Evolutionary conservation across 2,113 vertebrate species (phyloP), one percentile per base, ranked within the genome.

Genomic region (Setophaga coronata): DNA sequence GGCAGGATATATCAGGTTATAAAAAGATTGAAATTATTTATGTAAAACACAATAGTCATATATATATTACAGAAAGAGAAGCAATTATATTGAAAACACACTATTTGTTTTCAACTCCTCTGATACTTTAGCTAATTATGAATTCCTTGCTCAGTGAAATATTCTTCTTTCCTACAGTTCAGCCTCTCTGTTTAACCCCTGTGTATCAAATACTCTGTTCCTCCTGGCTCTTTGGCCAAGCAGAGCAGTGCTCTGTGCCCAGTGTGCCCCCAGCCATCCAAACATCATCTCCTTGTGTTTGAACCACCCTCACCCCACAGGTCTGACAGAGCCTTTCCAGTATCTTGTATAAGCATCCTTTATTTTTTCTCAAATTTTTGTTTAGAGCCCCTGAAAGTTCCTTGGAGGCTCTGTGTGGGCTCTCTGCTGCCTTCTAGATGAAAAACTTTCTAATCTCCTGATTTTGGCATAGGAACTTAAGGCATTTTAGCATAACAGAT

Each of bases 251-350:
- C 19, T 53, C 3, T 33, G 26, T 13, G 4, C 45, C 53, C 60
- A 36, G 45, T 19, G 40, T 50, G 38, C 10, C 50, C n/a, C 53
- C 76, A 66, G 28, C 23, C 58, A 47, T 51, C 19, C 53, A 7
- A 1, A 14, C 10, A 31, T 60, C 60, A 34, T 13, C 28, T 54
- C 0, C 10, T 0, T 7, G 5, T 17, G 12, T 34, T 28, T 1
- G 6, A 34, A 45, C 56, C 45, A 43, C 43, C 18, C 45, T 74
- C 45, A 33, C 26, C n/a, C 69, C 64, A 38, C 36, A 61, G 45
- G 4, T 36, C 50, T 85, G 45, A 48, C 42, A 61, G 60, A 61
- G 45, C 40, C 24, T 87, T 69, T 82, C 51, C 69, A 42, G 3
- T 62, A 24, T 70, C 45, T 31, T 94, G 60, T 62, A 12, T 53